Conservation (phyloP, 2,888 invertebrate genomes). For the Orthosia gothica region DNA sequence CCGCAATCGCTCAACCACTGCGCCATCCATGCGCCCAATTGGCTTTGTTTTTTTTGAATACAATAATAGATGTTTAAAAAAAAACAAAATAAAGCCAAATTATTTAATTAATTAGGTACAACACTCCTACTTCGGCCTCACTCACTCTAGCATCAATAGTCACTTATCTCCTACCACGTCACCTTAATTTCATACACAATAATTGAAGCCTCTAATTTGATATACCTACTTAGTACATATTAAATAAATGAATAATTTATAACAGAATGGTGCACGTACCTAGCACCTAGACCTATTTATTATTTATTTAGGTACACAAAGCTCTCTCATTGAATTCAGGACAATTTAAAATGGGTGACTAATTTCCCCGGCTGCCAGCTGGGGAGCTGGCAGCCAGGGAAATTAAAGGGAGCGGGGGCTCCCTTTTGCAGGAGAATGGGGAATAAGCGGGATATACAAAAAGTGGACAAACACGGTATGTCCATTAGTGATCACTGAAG, state of each 20-base stretch:
- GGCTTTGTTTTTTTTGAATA: no score
- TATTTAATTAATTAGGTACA: background rate
- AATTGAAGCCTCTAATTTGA: background rate
- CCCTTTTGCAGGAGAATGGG: conserved; percentile 3
- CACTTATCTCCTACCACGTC: background rate
- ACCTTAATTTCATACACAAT: conserved; percentile 3
- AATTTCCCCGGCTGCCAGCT: conserved; percentile 20
- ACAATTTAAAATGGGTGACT: conserved; percentile 19
- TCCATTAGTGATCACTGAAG: conserved; percentile 57
- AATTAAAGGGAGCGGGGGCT: no score
- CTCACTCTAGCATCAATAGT: conserved; percentile 8
- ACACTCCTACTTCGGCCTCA: background rate
- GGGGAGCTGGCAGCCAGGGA: no score
- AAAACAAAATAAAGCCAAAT: no score
- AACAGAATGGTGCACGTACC: background rate
- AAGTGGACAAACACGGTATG: conserved; percentile 51
- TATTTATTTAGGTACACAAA: conserved; percentile 9
- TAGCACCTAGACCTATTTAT: conserved; percentile 1
- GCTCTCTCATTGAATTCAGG: conserved; percentile 10
- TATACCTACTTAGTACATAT: background rate
- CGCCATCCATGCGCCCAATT: no score
- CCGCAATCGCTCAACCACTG: no score
- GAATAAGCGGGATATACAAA: conserved; percentile 42
- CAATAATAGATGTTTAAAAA: no score
- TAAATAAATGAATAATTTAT: background rate